Base-by-base conservation (phyloP, 1,140 invertebrate species). In the Neotoxoptera formosana region DNA sequence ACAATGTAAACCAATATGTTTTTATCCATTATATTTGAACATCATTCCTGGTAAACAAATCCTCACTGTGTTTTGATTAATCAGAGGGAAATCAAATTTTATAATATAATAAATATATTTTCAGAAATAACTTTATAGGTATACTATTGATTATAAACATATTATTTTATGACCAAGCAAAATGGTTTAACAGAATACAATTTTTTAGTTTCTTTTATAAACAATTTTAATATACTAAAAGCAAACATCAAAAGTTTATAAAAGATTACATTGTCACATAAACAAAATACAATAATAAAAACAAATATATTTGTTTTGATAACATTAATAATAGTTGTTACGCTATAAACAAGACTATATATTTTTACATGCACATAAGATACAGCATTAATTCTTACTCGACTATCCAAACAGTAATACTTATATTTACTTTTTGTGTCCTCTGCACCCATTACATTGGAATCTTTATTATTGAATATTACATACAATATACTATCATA, bases 251-350 rank as follows among this genome's bases (percentile, higher is more conserved):
- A 41, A 41, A 47, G 41, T 45, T 47, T 41, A 88, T 48, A 88
- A 51, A 88, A n/a, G n/a, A 88, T 88, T 88, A 88, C 86, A 88
- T n/a, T 51, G 30, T 88, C 30, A 21, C n/a, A 88, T 48, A 7
- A n/a, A 48, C 86, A 48, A 45, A 88, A 56, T 56, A 89, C 87
- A 88, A 88, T 89, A 89, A 56, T 88, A 88, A 88, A 88, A 88
- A 88, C 87, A 53, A 88, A 88, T 41, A 56, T 36, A 36, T 56
- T 56, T 25, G 48, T 56, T 56, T 56, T 30, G 3, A 89, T 89
- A 89, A 89, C 87, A 89, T 89, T 41, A 41, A 53, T 53, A 89
- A 89, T 88, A 51, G n/a, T 47, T 89, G 14, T 89, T 89, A 89
- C 0, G 3, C 34, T 53, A 89, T 41, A 56, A 89, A 53, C 21